These are phyloP conservation scores for Suillia variegata DNA, from an alignment of 2,888 invertebrate genomes.

Conservation along the genomic window DNA sequence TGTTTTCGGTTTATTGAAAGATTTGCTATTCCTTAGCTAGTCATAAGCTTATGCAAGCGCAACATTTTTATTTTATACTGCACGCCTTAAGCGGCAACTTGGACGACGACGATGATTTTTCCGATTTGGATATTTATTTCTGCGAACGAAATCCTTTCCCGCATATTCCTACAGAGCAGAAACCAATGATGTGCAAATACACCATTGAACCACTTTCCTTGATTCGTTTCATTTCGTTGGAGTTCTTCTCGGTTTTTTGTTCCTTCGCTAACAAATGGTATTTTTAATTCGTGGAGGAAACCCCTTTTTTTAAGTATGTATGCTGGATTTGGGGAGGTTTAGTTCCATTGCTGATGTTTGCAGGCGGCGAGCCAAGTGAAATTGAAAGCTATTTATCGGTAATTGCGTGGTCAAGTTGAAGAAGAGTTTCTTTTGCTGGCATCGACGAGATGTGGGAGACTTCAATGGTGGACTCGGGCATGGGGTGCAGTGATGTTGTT, in stretches of 20 bases:
- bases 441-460: neutral
- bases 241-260: too few species aligned
- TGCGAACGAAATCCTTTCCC: too few species aligned
- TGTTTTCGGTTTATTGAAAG: too few species aligned
- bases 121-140: too few species aligned
- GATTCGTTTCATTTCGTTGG: constrained; percentile 52
- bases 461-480: neutral
- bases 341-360: constrained; percentile 33
- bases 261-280: constrained; percentile 29
- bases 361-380: constrained; percentile 43
- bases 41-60: neutral
- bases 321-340: too few species aligned
- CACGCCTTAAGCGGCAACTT: neutral
- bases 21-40: too few species aligned
- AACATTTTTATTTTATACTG: neutral
- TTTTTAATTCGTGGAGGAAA: neutral
- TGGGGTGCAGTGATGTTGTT: neutral
- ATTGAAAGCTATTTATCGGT: constrained; percentile 46
- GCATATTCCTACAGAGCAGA: too few species aligned
- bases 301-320: neutral
- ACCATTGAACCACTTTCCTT: constrained; percentile 38
- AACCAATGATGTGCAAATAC: constrained; percentile 1
- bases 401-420: constrained; percentile 35
- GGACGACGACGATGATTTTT: neutral
- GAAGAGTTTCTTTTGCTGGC: neutral